Conservation (phyloP, 2,888 invertebrate genomes). For the Clunio marinus region DNA sequence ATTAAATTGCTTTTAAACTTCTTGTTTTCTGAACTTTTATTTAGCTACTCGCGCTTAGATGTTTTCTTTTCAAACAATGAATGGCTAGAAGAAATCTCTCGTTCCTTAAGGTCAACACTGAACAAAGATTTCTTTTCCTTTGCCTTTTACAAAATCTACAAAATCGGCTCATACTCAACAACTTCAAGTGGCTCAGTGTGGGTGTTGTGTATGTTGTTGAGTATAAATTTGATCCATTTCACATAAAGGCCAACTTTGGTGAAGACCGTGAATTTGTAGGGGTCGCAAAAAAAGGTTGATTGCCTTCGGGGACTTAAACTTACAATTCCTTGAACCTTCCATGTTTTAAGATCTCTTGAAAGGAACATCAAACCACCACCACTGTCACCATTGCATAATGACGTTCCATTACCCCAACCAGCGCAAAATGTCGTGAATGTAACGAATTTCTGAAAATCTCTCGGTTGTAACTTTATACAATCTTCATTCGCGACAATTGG, state of each 20-base stretch:
- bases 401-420: conserved; percentile 57
- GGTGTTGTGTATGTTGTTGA: conserved; percentile 42
- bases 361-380: conserved; percentile 58
- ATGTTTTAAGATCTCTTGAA: conserved; percentile 45
- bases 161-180: neutral
- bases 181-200: neutral
- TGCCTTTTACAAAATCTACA: too few species aligned
- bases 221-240: conserved; percentile 46
- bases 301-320: conserved; percentile 51
- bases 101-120: too few species aligned
- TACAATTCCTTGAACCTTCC: conserved; percentile 51
- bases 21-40: too few species aligned
- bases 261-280: conserved; percentile 51
- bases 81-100: too few species aligned
- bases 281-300: conserved; percentile 50
- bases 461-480: conserved; percentile 53
- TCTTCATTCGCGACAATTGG: conserved; percentile 54
- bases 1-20: too few species aligned
- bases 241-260: conserved; percentile 51
- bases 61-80: too few species aligned
- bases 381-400: conserved; percentile 60
- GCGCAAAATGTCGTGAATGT: conserved; percentile 62
- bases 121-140: too few species aligned
- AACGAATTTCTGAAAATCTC: conserved; percentile 55
- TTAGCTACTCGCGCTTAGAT: too few species aligned